Percentiles rank a stretch among this genome's conserved stretches.
phyloP scores from a whole-genome alignment of 2,113 vertebrate species.

The Cebus imitator region DNA sequence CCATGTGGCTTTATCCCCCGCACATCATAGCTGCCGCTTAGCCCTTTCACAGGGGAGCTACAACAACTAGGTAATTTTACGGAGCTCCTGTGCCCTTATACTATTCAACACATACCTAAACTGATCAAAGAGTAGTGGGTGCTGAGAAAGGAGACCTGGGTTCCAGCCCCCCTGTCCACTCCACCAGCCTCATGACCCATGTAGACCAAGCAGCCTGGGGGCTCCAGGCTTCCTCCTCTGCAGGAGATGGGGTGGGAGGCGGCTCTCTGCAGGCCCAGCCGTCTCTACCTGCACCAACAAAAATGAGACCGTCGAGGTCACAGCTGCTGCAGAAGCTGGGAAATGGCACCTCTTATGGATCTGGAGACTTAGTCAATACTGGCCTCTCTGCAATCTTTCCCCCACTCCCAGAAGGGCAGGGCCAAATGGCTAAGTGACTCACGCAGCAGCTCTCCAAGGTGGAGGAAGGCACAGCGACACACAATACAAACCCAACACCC shows the following conservation, averaged over 20 bases:
- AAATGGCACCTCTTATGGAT: neutral
- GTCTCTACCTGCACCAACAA: neutral
- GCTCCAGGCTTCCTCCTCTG: neutral
- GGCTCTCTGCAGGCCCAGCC: neutral
- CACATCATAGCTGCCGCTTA: neutral
- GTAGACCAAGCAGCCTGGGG: neutral
- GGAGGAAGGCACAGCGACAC: neutral
- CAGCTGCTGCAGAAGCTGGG: neutral
- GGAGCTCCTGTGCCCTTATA: fast-evolving
- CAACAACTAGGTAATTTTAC: neutral
- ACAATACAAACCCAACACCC: neutral
- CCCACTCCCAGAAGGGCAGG: neutral
- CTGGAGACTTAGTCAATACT: neutral
- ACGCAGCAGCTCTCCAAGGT: neutral
- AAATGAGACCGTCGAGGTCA: neutral
- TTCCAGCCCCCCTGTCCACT: neutral
- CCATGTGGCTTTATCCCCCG: no score
- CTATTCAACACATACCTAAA: neutral
- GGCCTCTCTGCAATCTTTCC: neutral
- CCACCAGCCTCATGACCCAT: fast-evolving
- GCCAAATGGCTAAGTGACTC: neutral
- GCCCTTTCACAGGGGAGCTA: neutral
- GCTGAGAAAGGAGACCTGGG: neutral
- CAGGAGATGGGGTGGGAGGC: neutral
- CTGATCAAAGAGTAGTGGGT: fast-evolving